Conservation (phyloP, 2,888 invertebrate genomes). For the Achlya flavicornis region DNA sequence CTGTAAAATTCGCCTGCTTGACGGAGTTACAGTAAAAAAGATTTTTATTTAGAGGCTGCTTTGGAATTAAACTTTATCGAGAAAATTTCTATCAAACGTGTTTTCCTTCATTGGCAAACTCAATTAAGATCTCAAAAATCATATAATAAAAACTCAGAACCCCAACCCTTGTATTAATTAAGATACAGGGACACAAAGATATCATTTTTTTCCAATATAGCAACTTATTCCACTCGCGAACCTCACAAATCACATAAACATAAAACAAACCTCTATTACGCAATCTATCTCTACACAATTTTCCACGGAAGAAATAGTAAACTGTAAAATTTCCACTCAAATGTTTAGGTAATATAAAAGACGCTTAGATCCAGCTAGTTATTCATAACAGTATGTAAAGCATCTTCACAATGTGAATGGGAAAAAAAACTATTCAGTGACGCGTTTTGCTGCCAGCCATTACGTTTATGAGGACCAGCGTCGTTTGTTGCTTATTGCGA, state of each 20-base stretch:
- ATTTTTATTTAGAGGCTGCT: no score
- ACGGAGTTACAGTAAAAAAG: no score
- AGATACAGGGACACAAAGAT: no score
- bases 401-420: slow-evolving; percentile 10
- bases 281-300: not conserved
- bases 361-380: not conserved
- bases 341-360: not conserved
- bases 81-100: no score
- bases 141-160: no score
- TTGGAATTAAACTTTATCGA: no score
- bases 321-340: not conserved
- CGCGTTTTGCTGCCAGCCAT: slow-evolving; percentile 10
- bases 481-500: slow-evolving; percentile 19
- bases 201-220: no score
- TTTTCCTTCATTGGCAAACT: no score
- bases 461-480: slow-evolving; percentile 15
- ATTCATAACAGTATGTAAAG: no score
- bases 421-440: slow-evolving; percentile 11
- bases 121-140: no score
- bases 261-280: not conserved
- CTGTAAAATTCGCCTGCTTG: no score
- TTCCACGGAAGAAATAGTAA: not conserved
- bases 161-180: no score
- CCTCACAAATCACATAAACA: not conserved
- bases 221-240: not conserved